Conservation (phyloP, 1,140 invertebrate species). For the Tetraneura akinire region DNA sequence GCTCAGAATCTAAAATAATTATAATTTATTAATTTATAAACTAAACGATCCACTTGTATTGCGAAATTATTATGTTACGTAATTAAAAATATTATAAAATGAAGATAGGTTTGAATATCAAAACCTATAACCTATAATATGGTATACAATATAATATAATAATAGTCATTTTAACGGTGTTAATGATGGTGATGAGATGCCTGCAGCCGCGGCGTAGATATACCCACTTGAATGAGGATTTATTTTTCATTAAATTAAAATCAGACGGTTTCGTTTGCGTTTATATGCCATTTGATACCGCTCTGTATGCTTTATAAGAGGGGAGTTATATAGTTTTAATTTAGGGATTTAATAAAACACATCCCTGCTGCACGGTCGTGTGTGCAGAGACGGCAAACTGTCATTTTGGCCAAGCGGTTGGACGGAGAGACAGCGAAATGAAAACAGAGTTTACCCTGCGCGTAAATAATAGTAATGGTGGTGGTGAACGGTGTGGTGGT, state of each 20-base stretch:
- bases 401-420: not conserved
- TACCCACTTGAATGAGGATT: no score
- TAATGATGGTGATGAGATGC: no score
- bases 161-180: no score
- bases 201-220: no score
- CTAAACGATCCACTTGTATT: no score
- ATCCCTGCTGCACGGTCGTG: slow-evolving; percentile 4
- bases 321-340: slow-evolving; percentile 38
- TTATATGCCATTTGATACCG: not conserved
- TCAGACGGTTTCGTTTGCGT: not conserved
- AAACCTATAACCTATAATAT: no score
- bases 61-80: no score
- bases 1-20: no score
- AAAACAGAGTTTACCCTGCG: slow-evolving; percentile 28
- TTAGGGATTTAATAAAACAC: slow-evolving; percentile 44
- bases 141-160: no score
- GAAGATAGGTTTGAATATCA: no score
- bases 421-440: not conserved
- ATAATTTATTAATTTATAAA: no score
- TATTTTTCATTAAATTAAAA: slow-evolving; percentile 14
- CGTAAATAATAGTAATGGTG: not conserved
- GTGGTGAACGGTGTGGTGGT: not conserved
- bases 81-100: no score
- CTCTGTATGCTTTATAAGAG: not conserved
- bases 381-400: slow-evolving; percentile 10